These are phyloP conservation scores for Hippocampus abdominalis DNA, from an alignment of 2,113 vertebrate species.

Conservation along the genomic window DNA sequence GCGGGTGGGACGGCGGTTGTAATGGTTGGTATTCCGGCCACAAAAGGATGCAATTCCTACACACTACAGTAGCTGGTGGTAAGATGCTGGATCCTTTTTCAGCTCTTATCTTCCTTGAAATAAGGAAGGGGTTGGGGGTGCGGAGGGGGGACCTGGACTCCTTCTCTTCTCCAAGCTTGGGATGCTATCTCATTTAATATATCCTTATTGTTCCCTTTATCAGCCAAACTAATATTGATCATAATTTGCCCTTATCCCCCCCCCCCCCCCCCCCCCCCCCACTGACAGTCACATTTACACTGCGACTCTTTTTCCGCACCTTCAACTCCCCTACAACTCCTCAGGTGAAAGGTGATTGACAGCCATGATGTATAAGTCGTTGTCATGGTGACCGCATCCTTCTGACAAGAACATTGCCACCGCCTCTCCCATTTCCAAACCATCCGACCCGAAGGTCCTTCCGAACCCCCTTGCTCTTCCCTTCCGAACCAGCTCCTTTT, in stretches of 20 bases:
- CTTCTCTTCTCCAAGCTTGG: conserved; percentile 59
- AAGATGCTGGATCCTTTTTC: conserved; percentile 57
- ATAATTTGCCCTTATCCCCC: conserved; percentile 74
- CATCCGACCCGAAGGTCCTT: background rate
- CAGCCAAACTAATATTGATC: conserved; percentile 71
- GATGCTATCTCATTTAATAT: conserved; percentile 72
- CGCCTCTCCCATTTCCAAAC: conserved; percentile 22
- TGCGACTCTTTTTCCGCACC: conserved; percentile 46
- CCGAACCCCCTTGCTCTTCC: background rate
- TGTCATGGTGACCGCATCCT: conserved; percentile 80
- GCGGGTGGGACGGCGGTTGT: conserved; percentile 19
- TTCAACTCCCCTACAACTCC: conserved; percentile 43
- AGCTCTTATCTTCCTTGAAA: conserved; percentile 65
- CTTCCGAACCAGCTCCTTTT: background rate
- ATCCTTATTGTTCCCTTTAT: conserved; percentile 73
- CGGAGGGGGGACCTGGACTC: conserved; percentile 49
- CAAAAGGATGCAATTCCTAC: conserved; percentile 57
- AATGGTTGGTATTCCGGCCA: conserved; percentile 54
- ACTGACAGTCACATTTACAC: conserved; percentile 72
- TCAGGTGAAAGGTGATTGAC: conserved; percentile 70
- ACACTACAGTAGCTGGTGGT: conserved; percentile 47
- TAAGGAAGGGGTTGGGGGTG: conserved; percentile 26
- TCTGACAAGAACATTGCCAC: conserved; percentile 55
- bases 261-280: conserved; percentile 17
- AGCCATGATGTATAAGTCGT: conserved; percentile 68